Percentiles rank a stretch among this genome's conserved stretches.
Conservation (phyloP, 2,113 vertebrate species). For the Trinectes maculatus region DNA sequence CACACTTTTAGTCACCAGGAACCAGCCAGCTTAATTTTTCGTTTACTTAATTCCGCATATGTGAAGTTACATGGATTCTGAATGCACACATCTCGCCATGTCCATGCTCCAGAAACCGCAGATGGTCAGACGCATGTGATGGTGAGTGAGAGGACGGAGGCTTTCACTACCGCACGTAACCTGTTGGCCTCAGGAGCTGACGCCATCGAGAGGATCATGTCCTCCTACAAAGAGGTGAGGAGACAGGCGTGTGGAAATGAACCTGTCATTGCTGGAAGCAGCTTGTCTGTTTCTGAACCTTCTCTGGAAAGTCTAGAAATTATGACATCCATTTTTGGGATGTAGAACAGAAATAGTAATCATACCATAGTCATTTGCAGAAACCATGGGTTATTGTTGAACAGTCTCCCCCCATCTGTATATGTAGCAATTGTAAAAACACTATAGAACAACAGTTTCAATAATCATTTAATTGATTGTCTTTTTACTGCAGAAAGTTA, state of each 20-base stretch:
- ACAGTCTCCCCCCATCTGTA: neutral
- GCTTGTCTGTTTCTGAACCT: neutral
- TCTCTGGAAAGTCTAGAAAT: neutral
- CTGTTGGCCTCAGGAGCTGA: slow-evolving; percentile 93
- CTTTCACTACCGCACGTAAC: slow-evolving; percentile 98
- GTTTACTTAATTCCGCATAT: no score
- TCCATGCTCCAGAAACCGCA: slow-evolving; percentile 82
- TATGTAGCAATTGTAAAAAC: neutral
- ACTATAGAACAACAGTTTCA: neutral
- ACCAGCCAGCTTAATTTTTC: no score
- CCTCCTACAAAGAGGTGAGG: slow-evolving; percentile 94
- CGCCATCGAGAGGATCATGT: slow-evolving; percentile 99
- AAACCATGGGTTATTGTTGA: neutral
- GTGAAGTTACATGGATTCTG: no score
- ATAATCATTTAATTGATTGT: no score
- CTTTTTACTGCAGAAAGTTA: no score
- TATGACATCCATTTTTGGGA: no score
- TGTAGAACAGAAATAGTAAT: no score
- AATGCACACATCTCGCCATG: no score
- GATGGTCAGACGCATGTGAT: slow-evolving; percentile 90
- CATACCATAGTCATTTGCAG: neutral
- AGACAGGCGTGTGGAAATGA: neutral
- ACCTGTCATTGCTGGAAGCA: neutral
- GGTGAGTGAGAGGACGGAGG: slow-evolving; percentile 97
- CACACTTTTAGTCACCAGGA: no score